A percentile compares a stretch with the other conserved stretches of the same genome.
Evolutionary conservation across 1,140 invertebrate genomes (phyloP).

Genomic region (Oryctes rhinoceros): DNA sequence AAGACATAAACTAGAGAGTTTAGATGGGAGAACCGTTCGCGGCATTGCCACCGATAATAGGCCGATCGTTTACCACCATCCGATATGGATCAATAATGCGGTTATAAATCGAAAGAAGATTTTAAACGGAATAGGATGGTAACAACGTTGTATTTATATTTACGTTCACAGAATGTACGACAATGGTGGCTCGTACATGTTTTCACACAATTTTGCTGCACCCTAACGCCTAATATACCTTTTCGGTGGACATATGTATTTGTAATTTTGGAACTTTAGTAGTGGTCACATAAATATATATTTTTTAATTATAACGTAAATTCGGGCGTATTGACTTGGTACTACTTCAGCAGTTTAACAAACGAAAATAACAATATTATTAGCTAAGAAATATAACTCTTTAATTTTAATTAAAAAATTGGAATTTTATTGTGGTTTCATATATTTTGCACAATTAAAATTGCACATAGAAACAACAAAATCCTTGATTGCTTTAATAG

Average conservation of each 20-base stretch:
- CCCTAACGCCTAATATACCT: neutral
- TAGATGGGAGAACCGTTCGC: constrained; percentile 3
- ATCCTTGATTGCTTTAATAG: too few relatives aligned
- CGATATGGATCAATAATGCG: constrained; percentile 43
- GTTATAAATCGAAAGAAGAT: constrained; percentile 41
- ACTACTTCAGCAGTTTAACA: too few relatives aligned
- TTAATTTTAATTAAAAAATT: too few relatives aligned
- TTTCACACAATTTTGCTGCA: constrained; percentile 31
- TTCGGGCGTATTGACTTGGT: too few relatives aligned
- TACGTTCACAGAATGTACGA: constrained; percentile 17
- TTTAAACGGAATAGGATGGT: constrained; percentile 40
- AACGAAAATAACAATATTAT: too few relatives aligned
- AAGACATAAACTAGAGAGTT: constrained; percentile 36
- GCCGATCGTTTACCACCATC: constrained; percentile 39
- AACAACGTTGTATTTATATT: constrained; percentile 41
- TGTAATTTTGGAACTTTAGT: neutral
- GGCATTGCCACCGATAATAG: constrained; percentile 40
- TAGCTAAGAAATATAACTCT: too few relatives aligned
- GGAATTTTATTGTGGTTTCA: too few relatives aligned
- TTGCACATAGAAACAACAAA: too few relatives aligned
- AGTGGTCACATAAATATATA: too few relatives aligned
- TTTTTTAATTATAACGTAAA: too few relatives aligned
- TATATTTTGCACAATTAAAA: too few relatives aligned
- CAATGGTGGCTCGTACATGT: neutral
- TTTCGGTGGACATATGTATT: neutral